Base-by-base conservation (phyloP, 2,888 invertebrate genomes). In the Bombylius major region DNA sequence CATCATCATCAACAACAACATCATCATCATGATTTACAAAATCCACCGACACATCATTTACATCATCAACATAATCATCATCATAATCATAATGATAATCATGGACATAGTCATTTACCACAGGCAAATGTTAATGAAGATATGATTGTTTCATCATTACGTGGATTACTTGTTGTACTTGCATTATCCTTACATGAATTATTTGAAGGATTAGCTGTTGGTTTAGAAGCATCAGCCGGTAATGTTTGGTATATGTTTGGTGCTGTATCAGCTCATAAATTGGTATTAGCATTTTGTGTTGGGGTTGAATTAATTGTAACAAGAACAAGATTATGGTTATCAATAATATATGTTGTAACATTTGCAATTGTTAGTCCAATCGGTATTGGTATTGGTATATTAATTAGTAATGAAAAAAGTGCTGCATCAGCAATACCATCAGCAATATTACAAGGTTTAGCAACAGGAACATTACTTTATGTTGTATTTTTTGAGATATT, bases 401-500 rank as follows among this genome's bases (percentile, higher is more conserved):
- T 80, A 4, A 72, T 87, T 47, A 82, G 82, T 33, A 81, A 81
- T 3, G 73, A 77, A 51, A 78, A 78, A 1, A 78, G 79, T 0
- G 75, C 81, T 0, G 80, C 81, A 0, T 76, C 80, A 3, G 82
- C 79, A 31, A 75, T 86, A 8, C 76, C 80, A 14, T 83, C 84
- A 1, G 83, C 83, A 47, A 76, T 86, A 39, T 57, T 71, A 13
- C 88, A 95, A 77, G 94, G 93, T 5, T 75, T 96, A 57, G 95
- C 96, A 0, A 86, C 89, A 50, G 97, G 96, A 13, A 96, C 96
- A 0, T 81, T 97, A 48, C 76, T 97, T 5, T 97, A 95, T 75
- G 92, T 97, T 14, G 93, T 95, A n/a, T 95, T 95, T 77, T 95
- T 96, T 72, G 96, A 97, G 76, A 89, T 96, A 55, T 79, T 96